Evolutionary conservation across 2,888 invertebrate species (phyloP).

Genomic region (Phragmatobia fuliginosa): DNA sequence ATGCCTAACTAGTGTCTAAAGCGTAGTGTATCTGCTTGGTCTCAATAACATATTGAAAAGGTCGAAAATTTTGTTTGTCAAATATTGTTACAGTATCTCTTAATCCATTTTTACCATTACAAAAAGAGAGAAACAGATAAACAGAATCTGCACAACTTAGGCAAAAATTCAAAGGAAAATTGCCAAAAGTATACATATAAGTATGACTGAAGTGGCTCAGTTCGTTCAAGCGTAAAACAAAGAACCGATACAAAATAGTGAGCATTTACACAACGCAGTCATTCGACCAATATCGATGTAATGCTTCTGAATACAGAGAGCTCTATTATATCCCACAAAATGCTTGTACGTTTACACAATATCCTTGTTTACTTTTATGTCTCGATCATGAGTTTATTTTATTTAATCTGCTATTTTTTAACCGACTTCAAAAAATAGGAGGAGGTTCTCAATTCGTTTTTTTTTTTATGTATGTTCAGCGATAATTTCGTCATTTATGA

Average conservation of each 20-base stretch:
- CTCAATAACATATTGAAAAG: no score
- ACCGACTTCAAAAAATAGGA: no score
- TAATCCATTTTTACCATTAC: neutral
- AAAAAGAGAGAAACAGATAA: neutral
- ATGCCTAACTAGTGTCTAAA: no score
- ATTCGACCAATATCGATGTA: slow-evolving; percentile 45
- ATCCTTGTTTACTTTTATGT: slow-evolving; percentile 45
- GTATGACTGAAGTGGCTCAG: neutral
- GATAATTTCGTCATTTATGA: no score
- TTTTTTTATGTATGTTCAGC: no score
- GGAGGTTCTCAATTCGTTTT: no score
- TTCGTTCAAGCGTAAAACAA: slow-evolving; percentile 2
- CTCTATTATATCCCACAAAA: slow-evolving; percentile 48
- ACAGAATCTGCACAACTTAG: neutral
- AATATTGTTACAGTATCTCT: neutral
- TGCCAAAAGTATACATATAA: neutral
- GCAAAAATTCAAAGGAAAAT: neutral
- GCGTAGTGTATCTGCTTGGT: no score
- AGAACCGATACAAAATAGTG: slow-evolving; percentile 25
- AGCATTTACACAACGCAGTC: slow-evolving; percentile 34
- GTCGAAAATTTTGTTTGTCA: no score
- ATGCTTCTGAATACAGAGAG: slow-evolving; percentile 52
- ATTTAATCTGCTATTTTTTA: slow-evolving; percentile 33
- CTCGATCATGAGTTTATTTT: slow-evolving; percentile 35
- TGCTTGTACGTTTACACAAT: slow-evolving; percentile 42